Evolutionary conservation across 2,113 vertebrate species (phyloP), one percentile per base, ranked within the genome.

Genomic region (Setophaga coronata): DNA sequence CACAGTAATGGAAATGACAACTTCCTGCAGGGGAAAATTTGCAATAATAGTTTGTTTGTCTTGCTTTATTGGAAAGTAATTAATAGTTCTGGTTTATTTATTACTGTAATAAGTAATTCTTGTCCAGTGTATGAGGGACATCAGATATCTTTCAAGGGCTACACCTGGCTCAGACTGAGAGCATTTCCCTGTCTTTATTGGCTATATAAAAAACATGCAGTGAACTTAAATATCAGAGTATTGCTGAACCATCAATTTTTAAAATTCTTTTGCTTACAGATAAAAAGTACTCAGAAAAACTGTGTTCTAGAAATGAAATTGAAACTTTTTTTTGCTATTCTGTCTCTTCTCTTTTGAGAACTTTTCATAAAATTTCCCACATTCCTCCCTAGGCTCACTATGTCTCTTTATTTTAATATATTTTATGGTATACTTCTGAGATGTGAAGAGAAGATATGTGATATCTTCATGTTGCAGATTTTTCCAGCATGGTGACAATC

Each of bases 261-360:
- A 10, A 65, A 81, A 82, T 66, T 16, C 2, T 56, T 82, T 71
- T 82, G 12, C 7, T 67, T 69, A 53, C 8, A 60, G n/a, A n/a
- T 69, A 29, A 65, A 76, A 94, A 80, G 3, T 2, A 51, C 13
- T 18, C 17, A 79, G 13, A 66, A 3, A 84, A 74, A 62, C 2
- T 1, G 4, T 76, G 18, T 18, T 53, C 11, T 31, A 31, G 47
- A 86, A 83, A 40, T 6, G 2, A 89, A 48, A 77, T 90, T 42
- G 24, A 9, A 69, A 9, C 0, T 29, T 3, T 36, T 53, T 40
- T 65, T 38, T 2, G 0, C 6, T 53, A 43, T 76, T 12, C 3
- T 80, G 3, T 43, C n/a, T 4, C 5, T 76, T 88, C 82, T 36
- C 7, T 51, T 47, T 56, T 36, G 21, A 51, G 67, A 76, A 36